Conservation (phyloP, 1,140 invertebrate genomes). For the Hylaeus volcanicus region DNA sequence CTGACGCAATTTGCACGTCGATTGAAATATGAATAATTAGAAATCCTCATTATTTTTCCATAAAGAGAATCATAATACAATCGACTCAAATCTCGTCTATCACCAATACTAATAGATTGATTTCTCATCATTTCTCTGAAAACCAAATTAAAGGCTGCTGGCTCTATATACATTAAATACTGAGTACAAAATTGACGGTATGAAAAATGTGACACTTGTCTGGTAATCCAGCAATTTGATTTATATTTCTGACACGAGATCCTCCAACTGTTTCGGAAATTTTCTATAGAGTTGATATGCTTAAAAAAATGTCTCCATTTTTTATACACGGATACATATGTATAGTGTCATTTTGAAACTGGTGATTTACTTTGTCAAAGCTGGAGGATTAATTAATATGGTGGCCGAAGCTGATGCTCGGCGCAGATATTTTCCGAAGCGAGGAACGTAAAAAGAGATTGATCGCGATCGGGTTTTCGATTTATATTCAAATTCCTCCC, state of each 20-base stretch:
- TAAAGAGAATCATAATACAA: no score
- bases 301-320: background rate
- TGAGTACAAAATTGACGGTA: background rate
- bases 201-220: background rate
- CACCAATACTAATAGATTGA: no score
- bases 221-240: background rate
- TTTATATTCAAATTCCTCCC: conserved; percentile 47
- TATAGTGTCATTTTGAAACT: background rate
- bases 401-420: conserved; percentile 24
- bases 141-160: no score
- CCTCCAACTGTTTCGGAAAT: no score
- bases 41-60: no score
- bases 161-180: background rate
- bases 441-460: conserved; percentile 31
- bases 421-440: conserved; percentile 19
- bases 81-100: no score
- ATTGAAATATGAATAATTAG: no score
- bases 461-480: conserved; percentile 45
- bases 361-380: conserved; percentile 3
- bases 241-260: background rate
- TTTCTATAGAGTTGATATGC: background rate
- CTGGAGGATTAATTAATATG: conserved; percentile 38
- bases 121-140: no score
- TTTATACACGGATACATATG: background rate
- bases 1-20: no score